Percentiles rank a stretch among this genome's conserved stretches.
Conservation (phyloP, 2,113 vertebrate species). For the Pachypanchax playfairii region DNA sequence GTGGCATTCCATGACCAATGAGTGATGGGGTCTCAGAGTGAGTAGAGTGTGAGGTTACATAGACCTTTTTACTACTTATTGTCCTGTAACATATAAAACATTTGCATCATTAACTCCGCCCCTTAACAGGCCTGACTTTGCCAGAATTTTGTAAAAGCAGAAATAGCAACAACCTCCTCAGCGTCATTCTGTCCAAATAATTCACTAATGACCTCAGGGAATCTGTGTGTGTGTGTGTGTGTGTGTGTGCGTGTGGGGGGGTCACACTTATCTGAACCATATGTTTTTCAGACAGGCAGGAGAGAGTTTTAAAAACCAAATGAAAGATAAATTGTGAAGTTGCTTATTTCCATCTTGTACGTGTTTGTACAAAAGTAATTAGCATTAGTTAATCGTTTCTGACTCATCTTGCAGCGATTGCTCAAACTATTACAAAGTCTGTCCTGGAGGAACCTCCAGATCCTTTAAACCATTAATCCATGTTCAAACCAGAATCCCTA, state of each 20-base stretch:
- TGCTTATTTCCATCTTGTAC: conserved; percentile 24
- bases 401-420: conserved; percentile 34
- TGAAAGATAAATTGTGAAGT: conserved; percentile 57
- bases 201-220: conserved; percentile 71
- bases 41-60: conserved; percentile 60
- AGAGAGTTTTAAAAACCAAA: conserved; percentile 55
- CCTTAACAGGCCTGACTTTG: no score
- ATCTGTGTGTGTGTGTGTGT: no score
- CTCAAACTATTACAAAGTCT: no score
- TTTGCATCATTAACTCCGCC: no score
- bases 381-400: conserved; percentile 2
- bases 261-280: conserved; percentile 71
- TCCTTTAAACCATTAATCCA: no score
- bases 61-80: conserved; percentile 49
- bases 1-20: conserved; percentile 62
- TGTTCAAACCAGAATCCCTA: neutral
- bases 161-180: conserved; percentile 33
- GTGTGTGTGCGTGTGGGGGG: no score
- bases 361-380: neutral
- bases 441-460: conserved; percentile 13
- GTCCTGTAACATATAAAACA: conserved; percentile 34
- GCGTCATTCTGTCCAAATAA: conserved; percentile 54
- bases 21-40: conserved; percentile 49
- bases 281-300: conserved; percentile 65
- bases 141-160: conserved; percentile 25